Evolutionary conservation across 1,140 invertebrate genomes (phyloP), one percentile per base, ranked within the genome.

Genomic region (Grapholita molesta): DNA sequence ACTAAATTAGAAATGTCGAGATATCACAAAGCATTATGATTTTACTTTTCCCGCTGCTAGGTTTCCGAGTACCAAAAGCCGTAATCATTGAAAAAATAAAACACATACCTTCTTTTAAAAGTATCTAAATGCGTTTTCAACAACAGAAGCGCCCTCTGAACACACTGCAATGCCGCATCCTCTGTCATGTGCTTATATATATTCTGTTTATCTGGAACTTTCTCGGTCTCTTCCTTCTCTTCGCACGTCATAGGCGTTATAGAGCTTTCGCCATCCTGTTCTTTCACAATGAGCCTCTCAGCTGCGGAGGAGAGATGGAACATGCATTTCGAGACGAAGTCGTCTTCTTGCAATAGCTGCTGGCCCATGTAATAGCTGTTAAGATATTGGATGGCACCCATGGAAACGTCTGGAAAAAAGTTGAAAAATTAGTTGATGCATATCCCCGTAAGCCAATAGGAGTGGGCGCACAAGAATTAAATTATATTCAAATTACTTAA

Each of bases 331-430:
- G 95, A 94, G 0, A 99, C 96, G 88, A 99, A 99, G 82, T 98
- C 97, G 69, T 97, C 96, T 85, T 99, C 97, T 73, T 97, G 95
- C 67, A 97, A 96, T 24, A 98, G 83, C 85, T 97, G 96, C 73
- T 96, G 95, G 24, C 97, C 96, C 94, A 98, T 97, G 88, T 98
- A 99, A 81, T 97, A 98, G 77, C 95, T 95, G 83, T 98, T 99
- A 32, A 99, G 92, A 83, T 98, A 98, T 81, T 98, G 97, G 69
- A 98, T 99, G 0, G 98, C 97, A 4, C 97, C 96, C 94, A 98
- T 96, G 71, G 97, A 98, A 0, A 99, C 98, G 86, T 99, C 97
- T 93, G 78, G 15, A 72, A 89, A 76, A n/a, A 42, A 42, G 38
- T 42, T 57, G 21, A 67, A 67, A 72, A 71, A 33, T 55, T n/a